Conservation (phyloP, 2,113 vertebrate genomes). For the Rhineura floridana region DNA sequence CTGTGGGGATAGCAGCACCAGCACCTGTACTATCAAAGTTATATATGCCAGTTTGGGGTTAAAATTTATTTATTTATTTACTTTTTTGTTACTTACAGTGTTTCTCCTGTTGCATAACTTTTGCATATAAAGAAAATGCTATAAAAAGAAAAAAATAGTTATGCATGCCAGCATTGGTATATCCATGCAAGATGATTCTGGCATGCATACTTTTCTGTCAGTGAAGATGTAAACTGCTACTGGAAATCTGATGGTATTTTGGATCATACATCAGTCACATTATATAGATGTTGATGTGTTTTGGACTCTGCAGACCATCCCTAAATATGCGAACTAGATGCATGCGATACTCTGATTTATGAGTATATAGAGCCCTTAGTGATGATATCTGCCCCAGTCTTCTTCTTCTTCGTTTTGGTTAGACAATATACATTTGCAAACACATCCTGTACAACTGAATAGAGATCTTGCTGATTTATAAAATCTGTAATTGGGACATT, state of each 20-base stretch:
- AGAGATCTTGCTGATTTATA: background rate
- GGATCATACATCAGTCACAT: background rate
- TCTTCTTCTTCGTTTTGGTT: too few species aligned
- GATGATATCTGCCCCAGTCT: background rate
- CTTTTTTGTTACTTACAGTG: too few species aligned
- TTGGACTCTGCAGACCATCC: background rate
- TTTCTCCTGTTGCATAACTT: too few species aligned
- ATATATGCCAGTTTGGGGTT: too few species aligned
- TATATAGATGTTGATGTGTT: background rate
- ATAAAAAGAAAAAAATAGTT: too few species aligned
- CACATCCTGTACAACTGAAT: background rate
- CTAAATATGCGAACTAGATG: background rate
- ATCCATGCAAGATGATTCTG: background rate
- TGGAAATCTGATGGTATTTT: background rate
- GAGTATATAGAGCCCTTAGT: background rate
- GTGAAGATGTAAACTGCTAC: background rate
- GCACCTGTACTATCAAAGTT: too few species aligned
- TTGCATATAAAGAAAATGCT: too few species aligned
- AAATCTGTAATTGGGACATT: background rate
- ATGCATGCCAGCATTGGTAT: background rate
- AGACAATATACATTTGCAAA: background rate
- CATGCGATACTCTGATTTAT: background rate
- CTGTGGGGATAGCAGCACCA: background rate
- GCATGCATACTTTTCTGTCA: background rate
- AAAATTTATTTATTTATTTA: too few species aligned